Percentiles rank a stretch among this genome's conserved stretches.
phyloP scores from a whole-genome alignment of 1,140 invertebrate species.

The Formica selysi region DNA sequence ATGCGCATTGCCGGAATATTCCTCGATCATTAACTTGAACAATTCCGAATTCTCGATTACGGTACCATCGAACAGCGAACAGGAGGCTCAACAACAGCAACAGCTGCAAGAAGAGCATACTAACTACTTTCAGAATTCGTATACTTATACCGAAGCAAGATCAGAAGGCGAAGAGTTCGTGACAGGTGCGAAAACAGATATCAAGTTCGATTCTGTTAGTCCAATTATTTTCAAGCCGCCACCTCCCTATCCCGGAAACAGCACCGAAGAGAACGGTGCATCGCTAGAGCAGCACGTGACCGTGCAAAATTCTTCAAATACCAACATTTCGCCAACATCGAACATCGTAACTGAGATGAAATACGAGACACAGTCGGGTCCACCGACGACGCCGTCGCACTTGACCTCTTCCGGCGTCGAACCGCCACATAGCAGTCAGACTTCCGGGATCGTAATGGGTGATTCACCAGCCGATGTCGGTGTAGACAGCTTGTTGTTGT shows the following conservation, averaged over 20 bases:
- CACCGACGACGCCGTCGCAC: constrained; percentile 79
- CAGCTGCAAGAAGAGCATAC: too few relatives aligned
- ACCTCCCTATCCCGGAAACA: constrained; percentile 22
- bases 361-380: constrained; percentile 83
- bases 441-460: constrained; percentile 80
- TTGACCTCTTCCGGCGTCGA: constrained; percentile 82
- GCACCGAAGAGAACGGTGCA: neutral
- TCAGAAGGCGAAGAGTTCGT: too few relatives aligned
- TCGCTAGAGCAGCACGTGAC: constrained; percentile 60
- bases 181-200: too few relatives aligned
- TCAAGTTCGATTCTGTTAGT: too few relatives aligned
- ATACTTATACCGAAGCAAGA: too few relatives aligned
- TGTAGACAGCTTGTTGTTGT: constrained; percentile 87
- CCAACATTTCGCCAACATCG: constrained; percentile 67
- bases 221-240: neutral
- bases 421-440: constrained; percentile 83
- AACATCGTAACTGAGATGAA: constrained; percentile 83
- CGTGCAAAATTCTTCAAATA: constrained; percentile 40
- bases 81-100: too few relatives aligned
- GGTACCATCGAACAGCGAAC: too few relatives aligned
- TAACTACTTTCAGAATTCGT: too few relatives aligned
- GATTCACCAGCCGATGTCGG: constrained; percentile 82
- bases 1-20: too few relatives aligned
- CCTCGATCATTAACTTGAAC: too few relatives aligned
- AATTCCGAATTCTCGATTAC: too few relatives aligned